phyloP scores from a whole-genome alignment of 2,113 vertebrate species.

The western clawed frog (Xenopus tropicalis) region UCB_Xtro_10.0 CM004449.2:43850001-43850500 shows the following conservation, averaged over 20 bases:
- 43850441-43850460: constrained; percentile 44
- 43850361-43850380: neutral
- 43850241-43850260: too few species aligned
- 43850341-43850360: constrained; percentile 5
- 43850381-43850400: constrained; percentile 44
- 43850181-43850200: neutral
- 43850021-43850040: neutral
- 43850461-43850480: constrained; percentile 55
- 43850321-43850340: too few species aligned
- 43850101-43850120: neutral
- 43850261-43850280: too few species aligned
- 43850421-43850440: constrained; percentile 51
- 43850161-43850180: neutral
- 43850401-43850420: constrained; percentile 49
- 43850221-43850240: too few species aligned
- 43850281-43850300: too few species aligned
- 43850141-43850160: neutral
- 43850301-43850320: too few species aligned
- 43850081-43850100: neutral
- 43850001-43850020: neutral
- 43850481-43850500: constrained; percentile 62
- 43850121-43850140: neutral
- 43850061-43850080: neutral
- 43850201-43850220: too few species aligned
- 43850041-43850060: neutral